Base-by-base conservation (phyloP, 2,888 invertebrate species). In the Agriopis aurantiaria region DNA sequence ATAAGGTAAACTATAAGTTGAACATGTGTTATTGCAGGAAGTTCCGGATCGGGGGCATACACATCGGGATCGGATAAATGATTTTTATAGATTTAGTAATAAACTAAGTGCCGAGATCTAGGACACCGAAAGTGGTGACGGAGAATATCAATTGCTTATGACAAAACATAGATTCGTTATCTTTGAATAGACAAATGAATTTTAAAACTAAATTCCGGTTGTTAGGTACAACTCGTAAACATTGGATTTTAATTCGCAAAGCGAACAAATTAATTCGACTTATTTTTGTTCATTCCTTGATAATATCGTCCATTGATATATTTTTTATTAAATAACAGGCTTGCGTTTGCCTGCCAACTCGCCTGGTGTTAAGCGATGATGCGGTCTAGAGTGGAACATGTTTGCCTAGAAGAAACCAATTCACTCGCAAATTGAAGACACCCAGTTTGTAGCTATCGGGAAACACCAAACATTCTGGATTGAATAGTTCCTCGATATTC, bases 1-100 rank as follows among this genome's bases (percentile, higher is more conserved):
- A 23, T 23, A 23, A 23, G 17, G 1, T 7, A 52, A 17, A 68
- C 51, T 23, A 67, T 69, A 74, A 60, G n/a, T 0, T 14, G 7
- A 17, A 12, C 9, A 10, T 51, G 0, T 73, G 75, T 73, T 80
- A 74, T 81, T 90, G 86, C 91, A 95, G 95, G 95, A 69, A 95
- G 96, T 88, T 95, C 96, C 52, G 96, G 95, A 65, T 96, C 96
- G 56, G 95, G 95, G 56, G 95, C 95, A 23, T 95, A 95, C 85
- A 96, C 96, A 57, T 95, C 95, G 70, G 96, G 96, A 83, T 96
- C 96, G 60, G 93, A 91, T 78, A 93, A 93, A 85, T 93, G 88
- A 91, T 79, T 75, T 81, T 67, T 74, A 75, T 81, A 80, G 78
- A 79, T 80, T 82, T 51, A 48, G 33, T 48, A 23, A 64, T 60